These are phyloP conservation scores for Phyllotis vaccarum DNA, from an alignment of 2,797 vertebrate species.

Conservation along the genomic window DNA sequence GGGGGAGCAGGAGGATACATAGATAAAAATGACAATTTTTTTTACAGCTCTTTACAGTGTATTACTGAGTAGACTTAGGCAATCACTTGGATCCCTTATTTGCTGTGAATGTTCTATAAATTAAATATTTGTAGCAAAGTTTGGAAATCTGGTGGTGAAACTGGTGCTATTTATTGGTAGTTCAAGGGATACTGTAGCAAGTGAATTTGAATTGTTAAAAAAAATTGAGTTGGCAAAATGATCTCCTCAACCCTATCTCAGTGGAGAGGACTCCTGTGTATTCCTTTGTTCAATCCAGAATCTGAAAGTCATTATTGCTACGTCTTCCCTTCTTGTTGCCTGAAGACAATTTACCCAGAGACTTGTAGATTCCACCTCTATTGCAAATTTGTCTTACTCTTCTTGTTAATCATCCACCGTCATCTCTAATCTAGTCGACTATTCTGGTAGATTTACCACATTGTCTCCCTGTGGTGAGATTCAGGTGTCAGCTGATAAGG, in stretches of 20 bases:
- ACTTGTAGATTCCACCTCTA: neutral
- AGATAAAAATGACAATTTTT: too few species aligned
- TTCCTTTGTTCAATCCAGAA: neutral
- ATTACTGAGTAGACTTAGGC: conserved; percentile 1
- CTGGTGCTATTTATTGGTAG: neutral
- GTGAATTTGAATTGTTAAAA: neutral
- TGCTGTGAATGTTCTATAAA: neutral
- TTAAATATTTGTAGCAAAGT: neutral
- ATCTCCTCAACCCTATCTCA: neutral
- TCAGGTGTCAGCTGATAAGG: too few species aligned
- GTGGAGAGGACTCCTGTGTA: neutral
- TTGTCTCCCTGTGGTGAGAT: too few species aligned
- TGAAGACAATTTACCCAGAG: neutral
- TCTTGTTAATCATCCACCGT: neutral
- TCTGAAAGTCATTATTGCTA: neutral
- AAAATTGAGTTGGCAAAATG: neutral
- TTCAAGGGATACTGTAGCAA: neutral
- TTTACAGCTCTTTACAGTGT: conserved; percentile 30
- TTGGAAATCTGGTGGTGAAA: neutral
- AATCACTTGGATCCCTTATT: neutral
- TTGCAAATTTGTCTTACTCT: neutral
- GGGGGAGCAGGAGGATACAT: too few species aligned
- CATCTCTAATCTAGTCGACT: neutral
- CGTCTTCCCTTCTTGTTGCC: neutral
- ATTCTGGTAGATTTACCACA: neutral